Percentiles rank a stretch among this genome's conserved stretches.
phyloP scores from a whole-genome alignment of 1,140 invertebrate species.

The Sitodiplosis mosellana region DNA sequence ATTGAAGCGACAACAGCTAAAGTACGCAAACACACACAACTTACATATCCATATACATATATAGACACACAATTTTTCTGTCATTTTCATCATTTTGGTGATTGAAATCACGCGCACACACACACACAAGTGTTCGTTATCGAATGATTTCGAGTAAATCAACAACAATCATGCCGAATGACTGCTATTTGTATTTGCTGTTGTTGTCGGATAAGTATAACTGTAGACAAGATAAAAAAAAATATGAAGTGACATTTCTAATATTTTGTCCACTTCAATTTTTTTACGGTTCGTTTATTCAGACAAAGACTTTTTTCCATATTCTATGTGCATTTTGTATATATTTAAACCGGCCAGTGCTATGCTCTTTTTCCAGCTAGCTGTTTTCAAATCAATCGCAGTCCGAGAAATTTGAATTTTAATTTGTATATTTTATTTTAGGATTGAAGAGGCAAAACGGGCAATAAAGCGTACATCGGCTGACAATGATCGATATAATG shows the following conservation, averaged over 20 bases:
- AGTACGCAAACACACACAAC: no score
- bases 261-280: no score
- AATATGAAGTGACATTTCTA: no score
- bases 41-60: no score
- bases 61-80: no score
- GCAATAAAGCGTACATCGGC: slow-evolving; percentile 19
- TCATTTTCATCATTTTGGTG: no score
- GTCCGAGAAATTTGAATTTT: no score
- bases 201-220: no score
- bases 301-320: no score
- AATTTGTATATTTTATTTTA: not conserved
- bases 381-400: not conserved
- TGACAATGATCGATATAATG: slow-evolving; percentile 19
- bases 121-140: no score
- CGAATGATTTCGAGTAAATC: not conserved
- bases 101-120: not conserved
- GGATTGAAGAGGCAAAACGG: slow-evolving; percentile 27
- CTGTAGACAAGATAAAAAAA: no score
- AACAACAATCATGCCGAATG: not conserved
- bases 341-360: slow-evolving; percentile 7
- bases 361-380: slow-evolving; percentile 4
- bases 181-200: not conserved
- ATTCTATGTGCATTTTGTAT: slow-evolving; percentile 5
- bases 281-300: not conserved
- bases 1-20: slow-evolving; percentile 53